phyloP scores from a whole-genome alignment of 1,140 invertebrate species.

The Bacillus rossius region DNA sequence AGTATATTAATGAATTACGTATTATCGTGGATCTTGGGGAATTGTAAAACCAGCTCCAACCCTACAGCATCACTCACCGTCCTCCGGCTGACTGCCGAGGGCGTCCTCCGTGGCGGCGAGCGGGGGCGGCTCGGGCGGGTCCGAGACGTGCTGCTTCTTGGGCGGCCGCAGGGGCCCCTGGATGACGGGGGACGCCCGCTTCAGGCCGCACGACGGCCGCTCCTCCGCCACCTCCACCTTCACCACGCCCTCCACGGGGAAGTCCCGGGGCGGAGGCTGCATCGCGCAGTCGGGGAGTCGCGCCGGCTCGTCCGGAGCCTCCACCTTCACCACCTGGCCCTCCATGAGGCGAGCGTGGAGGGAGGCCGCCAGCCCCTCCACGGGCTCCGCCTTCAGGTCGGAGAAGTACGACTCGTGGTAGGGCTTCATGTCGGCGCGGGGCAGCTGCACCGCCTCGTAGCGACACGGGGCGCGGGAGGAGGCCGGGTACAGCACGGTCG shows the following conservation, averaged over 20 bases:
- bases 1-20: no score
- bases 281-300: constrained; percentile 1
- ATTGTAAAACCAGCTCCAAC: no score
- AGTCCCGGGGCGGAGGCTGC: constrained; percentile 23
- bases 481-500: constrained; percentile 34
- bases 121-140: no score
- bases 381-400: constrained; percentile 49
- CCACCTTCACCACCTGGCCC: constrained; percentile 27
- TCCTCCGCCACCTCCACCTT: constrained; percentile 8
- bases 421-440: constrained; percentile 63
- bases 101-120: no score
- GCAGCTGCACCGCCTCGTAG: constrained; percentile 54
- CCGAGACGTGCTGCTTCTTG: constrained; percentile 22
- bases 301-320: not conserved
- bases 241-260: constrained; percentile 25
- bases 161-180: constrained; percentile 32
- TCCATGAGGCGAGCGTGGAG: constrained; percentile 70
- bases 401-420: constrained; percentile 65
- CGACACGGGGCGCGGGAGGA: constrained; percentile 28
- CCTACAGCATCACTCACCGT: no score
- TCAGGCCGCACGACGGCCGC: constrained; percentile 22
- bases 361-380: constrained; percentile 71
- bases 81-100: no score
- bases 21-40: no score
- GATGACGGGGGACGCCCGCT: constrained; percentile 38